Base-by-base conservation (phyloP, 2,888 invertebrate genomes). In the Lacanobia oleracea region DNA sequence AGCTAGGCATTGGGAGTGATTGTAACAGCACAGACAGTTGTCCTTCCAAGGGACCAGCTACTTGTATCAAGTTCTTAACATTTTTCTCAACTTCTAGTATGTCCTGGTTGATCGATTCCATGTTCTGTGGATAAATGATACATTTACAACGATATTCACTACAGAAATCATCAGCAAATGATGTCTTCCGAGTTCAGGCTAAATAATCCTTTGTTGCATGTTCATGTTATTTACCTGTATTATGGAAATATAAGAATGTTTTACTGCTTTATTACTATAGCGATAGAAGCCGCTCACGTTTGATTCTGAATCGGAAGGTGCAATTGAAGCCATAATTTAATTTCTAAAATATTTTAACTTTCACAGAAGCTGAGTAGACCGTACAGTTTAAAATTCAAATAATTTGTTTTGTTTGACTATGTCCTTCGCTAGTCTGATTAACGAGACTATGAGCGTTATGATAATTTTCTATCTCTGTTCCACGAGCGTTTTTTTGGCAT, bases 271-370 rank as follows among this genome's bases (percentile, higher is more conserved):
- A 54, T 94, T 91, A 78, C 88, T 94, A 66, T 94, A 94, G n/a
- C 91, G 89, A 63, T 95, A 90, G 73, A 95, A 95, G 56, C 94
- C 94, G 81, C 95, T 95, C n/a, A 94, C 93, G 84, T 95, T 95
- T 7, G 95, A 95, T 87, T 95, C 96, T 9, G 93, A 88, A 85
- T 95, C 95, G 23, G 95, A 95, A 56, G 90, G 92, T 10, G 89
- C 91, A 78, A 90, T 84, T 14, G 95, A 94, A 80, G 91, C 88
- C 94, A 95, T 95, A 75, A 70, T 67, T 16, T 0, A 27, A 45
- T 40, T 18, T 37, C 23, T 10, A n/a, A 9, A 7, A 12, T 54
- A 53, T n/a, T 75, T 16, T 1, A 6, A 3, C 23, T n/a, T 5
- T 18, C 4, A 40, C 18, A 57, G 1, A 45, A n/a, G n/a, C n/a